These are phyloP conservation scores for Zaprionus davidi DNA, from an alignment of 1,140 invertebrate genomes.

Conservation along the genomic window DNA sequence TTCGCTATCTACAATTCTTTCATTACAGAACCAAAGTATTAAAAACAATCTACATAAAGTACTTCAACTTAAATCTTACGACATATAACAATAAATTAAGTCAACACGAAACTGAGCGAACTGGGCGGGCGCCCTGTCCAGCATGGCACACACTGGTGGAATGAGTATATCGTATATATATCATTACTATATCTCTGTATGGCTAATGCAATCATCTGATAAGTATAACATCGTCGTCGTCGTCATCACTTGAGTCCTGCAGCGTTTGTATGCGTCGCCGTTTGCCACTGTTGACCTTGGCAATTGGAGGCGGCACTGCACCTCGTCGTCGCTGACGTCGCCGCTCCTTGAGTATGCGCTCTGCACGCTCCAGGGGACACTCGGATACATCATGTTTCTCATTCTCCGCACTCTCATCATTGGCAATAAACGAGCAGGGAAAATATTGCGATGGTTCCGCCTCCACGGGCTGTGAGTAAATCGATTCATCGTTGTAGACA, in stretches of 20 bases:
- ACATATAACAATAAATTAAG: slow-evolving; percentile 15
- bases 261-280: slow-evolving; percentile 54
- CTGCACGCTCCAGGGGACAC: slow-evolving; percentile 78
- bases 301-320: neutral
- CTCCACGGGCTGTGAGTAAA: slow-evolving; percentile 72
- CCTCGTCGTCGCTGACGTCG: slow-evolving; percentile 45
- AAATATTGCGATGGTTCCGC: slow-evolving; percentile 66
- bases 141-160: neutral
- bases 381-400: slow-evolving; percentile 46
- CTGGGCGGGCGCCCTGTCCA: neutral
- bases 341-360: slow-evolving; percentile 71
- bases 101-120: slow-evolving; percentile 1
- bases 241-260: slow-evolving; percentile 64
- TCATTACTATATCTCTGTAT: neutral
- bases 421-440: slow-evolving; percentile 72
- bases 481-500: slow-evolving; percentile 60
- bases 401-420: slow-evolving; percentile 35
- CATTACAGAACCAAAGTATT: slow-evolving; percentile 45
- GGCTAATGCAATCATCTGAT: slow-evolving; percentile 15
- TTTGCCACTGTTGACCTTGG: slow-evolving; percentile 9
- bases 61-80: slow-evolving; percentile 35
- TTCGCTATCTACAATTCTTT: slow-evolving; percentile 5
- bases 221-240: slow-evolving; percentile 51
- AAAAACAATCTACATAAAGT: slow-evolving; percentile 40
- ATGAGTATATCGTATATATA: neutral